Evolutionary conservation across 2,113 vertebrate genomes (phyloP).

Genomic region (Lepisosteus osseus): DNA sequence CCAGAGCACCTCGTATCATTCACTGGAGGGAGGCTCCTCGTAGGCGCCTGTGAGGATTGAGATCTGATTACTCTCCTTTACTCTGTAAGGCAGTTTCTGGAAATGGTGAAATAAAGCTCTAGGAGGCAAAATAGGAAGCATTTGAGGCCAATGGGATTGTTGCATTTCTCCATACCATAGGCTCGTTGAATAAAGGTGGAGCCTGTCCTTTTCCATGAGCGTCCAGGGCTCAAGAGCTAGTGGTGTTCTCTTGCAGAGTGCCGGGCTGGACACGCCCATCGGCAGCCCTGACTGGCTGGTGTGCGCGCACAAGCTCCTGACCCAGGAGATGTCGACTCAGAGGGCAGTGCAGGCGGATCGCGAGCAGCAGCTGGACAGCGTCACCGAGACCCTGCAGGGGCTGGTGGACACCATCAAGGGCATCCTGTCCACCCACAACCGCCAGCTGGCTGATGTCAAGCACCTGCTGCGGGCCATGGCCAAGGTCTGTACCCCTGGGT

Average conservation of each 20-base stretch:
- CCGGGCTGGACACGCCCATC: constrained; percentile 79
- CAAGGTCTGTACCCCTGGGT: constrained; percentile 72
- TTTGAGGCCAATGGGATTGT: too few species aligned
- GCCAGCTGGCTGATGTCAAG: constrained; percentile 91
- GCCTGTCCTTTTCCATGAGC: too few species aligned
- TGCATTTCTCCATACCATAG: too few species aligned
- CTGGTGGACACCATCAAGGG: constrained; percentile 93
- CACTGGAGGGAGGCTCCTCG: too few species aligned
- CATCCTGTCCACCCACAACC: constrained; percentile 89
- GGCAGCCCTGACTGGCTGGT: constrained; percentile 91
- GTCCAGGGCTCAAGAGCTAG: too few species aligned
- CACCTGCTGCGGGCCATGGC: constrained; percentile 96
- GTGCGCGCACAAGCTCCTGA: constrained; percentile 84
- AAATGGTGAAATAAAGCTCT: too few species aligned
- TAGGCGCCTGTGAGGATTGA: too few species aligned
- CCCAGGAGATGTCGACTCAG: constrained; percentile 82
- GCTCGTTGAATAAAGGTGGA: too few species aligned
- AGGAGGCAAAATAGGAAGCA: too few species aligned
- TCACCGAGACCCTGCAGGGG: constrained; percentile 88
- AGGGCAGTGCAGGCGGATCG: constrained; percentile 80
- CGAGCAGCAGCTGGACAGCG: constrained; percentile 86
- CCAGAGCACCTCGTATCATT: too few species aligned
- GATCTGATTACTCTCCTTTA: too few species aligned
- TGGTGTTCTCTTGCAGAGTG: constrained; percentile 61
- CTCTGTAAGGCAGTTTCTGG: too few species aligned